Base-by-base conservation (phyloP, 2,888 invertebrate species). In the Nomada fucata region DNA sequence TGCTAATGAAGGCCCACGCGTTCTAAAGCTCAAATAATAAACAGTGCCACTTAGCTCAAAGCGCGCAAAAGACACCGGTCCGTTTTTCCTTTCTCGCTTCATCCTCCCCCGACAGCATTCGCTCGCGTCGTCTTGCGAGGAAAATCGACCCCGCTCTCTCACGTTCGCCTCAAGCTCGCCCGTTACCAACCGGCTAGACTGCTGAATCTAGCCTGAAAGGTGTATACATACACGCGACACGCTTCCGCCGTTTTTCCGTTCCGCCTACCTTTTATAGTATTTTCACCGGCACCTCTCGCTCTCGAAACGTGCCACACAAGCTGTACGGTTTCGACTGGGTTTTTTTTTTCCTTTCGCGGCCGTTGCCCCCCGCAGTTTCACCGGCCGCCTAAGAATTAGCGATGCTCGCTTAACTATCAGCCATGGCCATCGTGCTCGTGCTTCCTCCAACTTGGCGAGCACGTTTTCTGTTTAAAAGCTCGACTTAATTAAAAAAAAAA, bases 1-100 rank as follows among this genome's bases (percentile, higher is more conserved):
- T 73, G 79, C 83, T 89, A 90, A 90, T 88, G 86, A 90, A 89
- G 86, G 86, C 83, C 77, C 82, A 82, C 82, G 85, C 82, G 82
- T 84, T 85, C 82, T 83, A 64, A 67, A 80, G 84, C 75, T 74
- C 82, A 75, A 89, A 88, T 86, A 87, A 90, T 90, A 88, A 86
- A 85, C 85, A 89, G 83, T 83, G 68, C 82, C 86, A 85, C 83
- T 90, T 89, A 86, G 85, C 76, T 84, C 79, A 44, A 73, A 77
- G 78, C 76, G 77, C 76, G 79, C 79, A 79, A 76, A 81, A 70
- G 82, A 73, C 75, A 53, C 55, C 50, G 50, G 20, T 20, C 47
- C 26, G 29, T 55, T 47, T 36, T 44, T 65, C 65, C 69, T 67
- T 57, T 18, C 47, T 60, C 26, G 18, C 60, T 42, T 13, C 23